Percentiles rank a stretch among this genome's conserved stretches.
Conservation (phyloP, 2,113 vertebrate species). For the Leptosomus discolor region DNA sequence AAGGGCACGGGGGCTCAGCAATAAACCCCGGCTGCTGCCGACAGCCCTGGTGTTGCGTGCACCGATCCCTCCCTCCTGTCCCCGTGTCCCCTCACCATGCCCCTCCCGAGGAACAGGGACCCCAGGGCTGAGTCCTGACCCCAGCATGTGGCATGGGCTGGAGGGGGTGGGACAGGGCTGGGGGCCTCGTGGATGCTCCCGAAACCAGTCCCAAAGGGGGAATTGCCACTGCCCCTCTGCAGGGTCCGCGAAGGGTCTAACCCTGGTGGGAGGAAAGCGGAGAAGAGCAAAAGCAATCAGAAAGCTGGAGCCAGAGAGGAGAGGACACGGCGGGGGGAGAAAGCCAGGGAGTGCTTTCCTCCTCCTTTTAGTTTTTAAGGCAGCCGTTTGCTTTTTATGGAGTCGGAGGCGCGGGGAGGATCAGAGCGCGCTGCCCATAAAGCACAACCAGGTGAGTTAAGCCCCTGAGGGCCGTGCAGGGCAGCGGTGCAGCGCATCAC, state of each 20-base stretch:
- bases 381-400: not conserved
- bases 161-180: accelerated
- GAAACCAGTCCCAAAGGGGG: accelerated
- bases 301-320: not conserved
- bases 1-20: accelerated
- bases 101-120: not conserved
- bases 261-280: accelerated
- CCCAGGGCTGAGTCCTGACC: not conserved
- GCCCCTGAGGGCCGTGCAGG: accelerated
- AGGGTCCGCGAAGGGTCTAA: not conserved
- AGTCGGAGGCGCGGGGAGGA: not conserved
- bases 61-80: too few species aligned
- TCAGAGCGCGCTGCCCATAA: not conserved
- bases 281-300: not conserved
- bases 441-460: not conserved
- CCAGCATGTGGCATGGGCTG: not conserved
- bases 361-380: not conserved
- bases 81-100: too few species aligned
- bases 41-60: not conserved
- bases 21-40: accelerated
- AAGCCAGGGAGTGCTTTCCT: not conserved
- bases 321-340: accelerated
- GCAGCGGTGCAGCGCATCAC: accelerated
- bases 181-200: not conserved
- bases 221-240: not conserved